These are phyloP conservation scores for Hemichromis elongatus DNA, from an alignment of 2,113 vertebrate genomes.

Conservation along the genomic window DNA sequence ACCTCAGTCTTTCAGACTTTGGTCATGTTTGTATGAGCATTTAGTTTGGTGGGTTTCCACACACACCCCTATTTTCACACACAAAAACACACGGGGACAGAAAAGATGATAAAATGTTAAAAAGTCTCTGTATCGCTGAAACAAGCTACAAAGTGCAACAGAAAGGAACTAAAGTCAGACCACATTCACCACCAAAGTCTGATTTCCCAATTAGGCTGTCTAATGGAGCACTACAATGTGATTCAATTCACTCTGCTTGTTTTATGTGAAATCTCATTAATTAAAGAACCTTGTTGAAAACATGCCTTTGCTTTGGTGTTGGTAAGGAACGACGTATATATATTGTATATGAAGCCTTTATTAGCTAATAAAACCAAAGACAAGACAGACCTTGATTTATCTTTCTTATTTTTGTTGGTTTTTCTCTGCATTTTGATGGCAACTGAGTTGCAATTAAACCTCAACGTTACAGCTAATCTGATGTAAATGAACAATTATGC, in stretches of 20 bases:
- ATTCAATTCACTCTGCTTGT: background rate
- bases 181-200: background rate
- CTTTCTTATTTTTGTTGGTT: background rate
- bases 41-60: background rate
- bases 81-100: background rate
- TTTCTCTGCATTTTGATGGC: background rate
- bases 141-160: background rate
- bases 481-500: background rate
- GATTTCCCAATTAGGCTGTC: background rate
- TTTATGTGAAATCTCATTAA: background rate
- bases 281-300: background rate
- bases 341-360: background rate
- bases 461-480: background rate
- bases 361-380: background rate
- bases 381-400: background rate
- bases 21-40: background rate
- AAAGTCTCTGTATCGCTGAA: background rate
- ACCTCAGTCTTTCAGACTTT: background rate
- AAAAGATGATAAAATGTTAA: background rate
- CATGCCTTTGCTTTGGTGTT: background rate
- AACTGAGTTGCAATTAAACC: background rate
- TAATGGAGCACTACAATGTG: accelerated
- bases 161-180: background rate
- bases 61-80: accelerated
- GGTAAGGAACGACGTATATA: background rate